A percentile compares a stretch with the other conserved stretches of the same genome.
phyloP scores from a whole-genome alignment of 2,113 vertebrate genomes.

The Aramus guarauna region DNA sequence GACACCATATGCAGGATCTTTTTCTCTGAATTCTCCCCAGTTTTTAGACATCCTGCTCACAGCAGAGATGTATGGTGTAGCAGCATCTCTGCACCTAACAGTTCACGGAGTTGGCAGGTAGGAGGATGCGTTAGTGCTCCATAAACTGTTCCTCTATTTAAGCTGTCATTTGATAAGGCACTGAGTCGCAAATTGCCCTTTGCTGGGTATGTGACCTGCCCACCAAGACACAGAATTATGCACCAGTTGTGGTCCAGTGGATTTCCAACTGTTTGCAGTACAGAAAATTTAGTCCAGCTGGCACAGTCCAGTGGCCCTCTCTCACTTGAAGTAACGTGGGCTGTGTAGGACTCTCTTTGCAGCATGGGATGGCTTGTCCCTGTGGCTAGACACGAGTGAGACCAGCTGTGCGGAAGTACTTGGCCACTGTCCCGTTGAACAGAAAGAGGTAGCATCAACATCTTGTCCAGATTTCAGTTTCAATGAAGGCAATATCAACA shows the following conservation, averaged over 20 bases:
- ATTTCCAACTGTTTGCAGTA: neutral
- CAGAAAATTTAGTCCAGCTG: neutral
- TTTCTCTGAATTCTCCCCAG: neutral
- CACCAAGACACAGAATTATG: neutral
- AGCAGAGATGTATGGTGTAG: neutral
- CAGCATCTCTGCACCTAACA: neutral
- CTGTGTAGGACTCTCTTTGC: neutral
- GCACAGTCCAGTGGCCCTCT: neutral
- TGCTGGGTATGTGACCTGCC: neutral
- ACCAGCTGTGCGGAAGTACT: neutral
- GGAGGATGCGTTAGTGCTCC: neutral
- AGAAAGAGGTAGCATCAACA: neutral
- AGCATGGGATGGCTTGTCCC: neutral
- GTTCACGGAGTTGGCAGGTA: neutral
- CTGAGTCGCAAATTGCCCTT: neutral
- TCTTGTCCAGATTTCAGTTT: neutral
- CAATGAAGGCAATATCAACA: neutral
- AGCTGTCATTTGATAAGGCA: neutral
- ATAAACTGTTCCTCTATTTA: neutral
- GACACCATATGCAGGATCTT: neutral
- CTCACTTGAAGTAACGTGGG: neutral
- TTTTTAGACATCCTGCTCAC: neutral
- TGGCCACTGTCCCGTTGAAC: neutral
- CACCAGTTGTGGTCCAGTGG: neutral
- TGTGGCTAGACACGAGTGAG: neutral